A percentile compares a stretch with the other conserved stretches of the same genome.
These are phyloP conservation scores for Suncus etruscus DNA, from an alignment of 2,113 vertebrate species.

Conservation along the genomic window DNA sequence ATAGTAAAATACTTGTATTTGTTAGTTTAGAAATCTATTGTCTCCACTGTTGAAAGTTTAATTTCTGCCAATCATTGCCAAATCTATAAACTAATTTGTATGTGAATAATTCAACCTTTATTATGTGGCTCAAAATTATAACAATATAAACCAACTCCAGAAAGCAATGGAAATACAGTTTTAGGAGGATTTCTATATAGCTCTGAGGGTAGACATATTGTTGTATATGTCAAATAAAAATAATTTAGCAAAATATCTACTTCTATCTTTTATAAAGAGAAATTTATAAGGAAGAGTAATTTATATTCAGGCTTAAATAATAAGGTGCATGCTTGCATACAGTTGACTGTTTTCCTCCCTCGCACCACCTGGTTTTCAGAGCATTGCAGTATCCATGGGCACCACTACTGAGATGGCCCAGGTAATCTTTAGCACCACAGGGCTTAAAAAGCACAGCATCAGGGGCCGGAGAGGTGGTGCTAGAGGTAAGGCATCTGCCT, in stretches of 20 bases:
- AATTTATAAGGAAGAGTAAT: not conserved
- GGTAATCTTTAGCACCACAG: too few relatives aligned
- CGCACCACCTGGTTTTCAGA: too few relatives aligned
- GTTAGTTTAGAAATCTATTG: not conserved
- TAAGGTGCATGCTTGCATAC: too few relatives aligned
- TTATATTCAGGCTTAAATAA: too few relatives aligned
- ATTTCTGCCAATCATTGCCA: not conserved
- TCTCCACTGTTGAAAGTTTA: not conserved
- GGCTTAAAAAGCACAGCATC: too few relatives aligned
- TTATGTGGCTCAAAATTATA: not conserved
- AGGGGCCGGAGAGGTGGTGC: too few relatives aligned
- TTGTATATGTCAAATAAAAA: slow-evolving; percentile 14
- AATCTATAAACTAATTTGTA: not conserved
- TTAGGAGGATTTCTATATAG: not conserved
- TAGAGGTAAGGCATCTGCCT: too few relatives aligned
- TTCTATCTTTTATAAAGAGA: not conserved
- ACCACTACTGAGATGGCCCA: too few relatives aligned
- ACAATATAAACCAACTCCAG: not conserved
- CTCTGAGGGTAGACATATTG: not conserved
- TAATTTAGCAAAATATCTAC: not conserved
- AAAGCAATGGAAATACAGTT: not conserved
- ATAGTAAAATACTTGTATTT: slow-evolving; percentile 3
- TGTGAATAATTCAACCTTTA: not conserved
- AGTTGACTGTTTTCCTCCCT: too few relatives aligned
- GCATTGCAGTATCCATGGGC: too few relatives aligned